A percentile compares a stretch with the other conserved stretches of the same genome.
Conservation (phyloP, 2,797 vertebrate species). For the Sebastes diaconus region DNA sequence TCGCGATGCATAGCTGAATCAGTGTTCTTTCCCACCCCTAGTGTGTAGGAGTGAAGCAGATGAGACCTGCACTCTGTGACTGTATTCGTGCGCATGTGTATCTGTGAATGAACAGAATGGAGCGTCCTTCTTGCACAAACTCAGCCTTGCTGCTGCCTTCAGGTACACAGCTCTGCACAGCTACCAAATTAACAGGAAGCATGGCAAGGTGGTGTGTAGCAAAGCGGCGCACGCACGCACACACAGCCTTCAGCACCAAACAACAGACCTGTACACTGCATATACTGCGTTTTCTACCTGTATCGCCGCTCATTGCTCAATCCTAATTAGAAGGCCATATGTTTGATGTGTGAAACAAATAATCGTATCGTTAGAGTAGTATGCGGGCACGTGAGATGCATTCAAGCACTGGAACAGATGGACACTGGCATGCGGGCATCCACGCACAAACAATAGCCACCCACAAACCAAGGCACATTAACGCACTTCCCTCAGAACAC, state of each 20-base stretch:
- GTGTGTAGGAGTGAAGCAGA: conserved; percentile 2
- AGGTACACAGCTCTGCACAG: conserved; percentile 3
- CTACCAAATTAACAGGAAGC: conserved; percentile 5
- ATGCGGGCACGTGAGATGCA: conserved; percentile 21
- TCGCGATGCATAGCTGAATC: too few relatives aligned
- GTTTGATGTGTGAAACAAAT: conserved; percentile 46
- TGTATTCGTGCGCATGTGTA: conserved; percentile 4
- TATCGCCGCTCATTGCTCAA: conserved; percentile 37
- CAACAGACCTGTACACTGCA: neutral
- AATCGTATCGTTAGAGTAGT: conserved; percentile 32
- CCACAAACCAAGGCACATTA: conserved; percentile 36
- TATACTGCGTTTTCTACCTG: conserved; percentile 10
- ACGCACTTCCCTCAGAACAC: conserved; percentile 27
- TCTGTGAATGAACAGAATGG: conserved; percentile 53
- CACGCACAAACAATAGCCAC: conserved; percentile 48
- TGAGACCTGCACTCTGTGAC: conserved; percentile 6
- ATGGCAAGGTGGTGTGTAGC: neutral
- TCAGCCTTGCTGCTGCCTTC: conserved; percentile 28
- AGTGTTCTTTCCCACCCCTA: too few relatives aligned
- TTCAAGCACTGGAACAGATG: conserved; percentile 60
- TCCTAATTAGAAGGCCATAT: conserved; percentile 49
- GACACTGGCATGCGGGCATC: conserved; percentile 25
- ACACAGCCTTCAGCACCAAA: neutral
- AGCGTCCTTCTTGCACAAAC: conserved; percentile 50
- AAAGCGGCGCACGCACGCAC: neutral